phyloP scores from a whole-genome alignment of 2,797 vertebrate genomes.

The Crax fasciolata region DNA sequence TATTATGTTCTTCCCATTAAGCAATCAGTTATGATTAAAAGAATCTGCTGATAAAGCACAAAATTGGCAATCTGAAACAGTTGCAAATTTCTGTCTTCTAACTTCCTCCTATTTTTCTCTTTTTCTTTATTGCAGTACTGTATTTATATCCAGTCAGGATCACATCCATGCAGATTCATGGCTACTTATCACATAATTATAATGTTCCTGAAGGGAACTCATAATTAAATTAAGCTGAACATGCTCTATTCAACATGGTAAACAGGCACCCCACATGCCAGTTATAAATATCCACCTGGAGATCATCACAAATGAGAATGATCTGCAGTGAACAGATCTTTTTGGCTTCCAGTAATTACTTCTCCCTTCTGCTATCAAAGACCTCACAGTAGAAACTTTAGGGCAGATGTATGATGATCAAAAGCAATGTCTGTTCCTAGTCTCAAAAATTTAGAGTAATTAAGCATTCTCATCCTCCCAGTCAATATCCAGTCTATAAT shows the following conservation, averaged over 20 bases:
- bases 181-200: constrained; percentile 27
- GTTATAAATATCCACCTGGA: constrained; percentile 4
- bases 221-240: constrained; percentile 47
- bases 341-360: background rate
- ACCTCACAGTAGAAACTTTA: background rate
- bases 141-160: constrained; percentile 3
- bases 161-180: background rate
- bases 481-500: background rate
- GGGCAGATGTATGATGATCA: background rate
- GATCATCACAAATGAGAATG: background rate
- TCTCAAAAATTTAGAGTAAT: background rate
- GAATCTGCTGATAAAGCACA: background rate
- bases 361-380: background rate
- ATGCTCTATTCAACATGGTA: constrained; percentile 19
- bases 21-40: background rate
- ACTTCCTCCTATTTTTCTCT: background rate
- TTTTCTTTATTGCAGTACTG: background rate
- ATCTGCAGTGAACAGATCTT: background rate
- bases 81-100: background rate
- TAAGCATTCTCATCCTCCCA: background rate
- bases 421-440: background rate
- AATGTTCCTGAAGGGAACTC: constrained; percentile 12
- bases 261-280: constrained; percentile 24
- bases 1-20: background rate
- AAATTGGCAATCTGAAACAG: background rate